Evolutionary conservation across 1,140 invertebrate genomes (phyloP).

Genomic region (Dolichoris vasculosae): DNA sequence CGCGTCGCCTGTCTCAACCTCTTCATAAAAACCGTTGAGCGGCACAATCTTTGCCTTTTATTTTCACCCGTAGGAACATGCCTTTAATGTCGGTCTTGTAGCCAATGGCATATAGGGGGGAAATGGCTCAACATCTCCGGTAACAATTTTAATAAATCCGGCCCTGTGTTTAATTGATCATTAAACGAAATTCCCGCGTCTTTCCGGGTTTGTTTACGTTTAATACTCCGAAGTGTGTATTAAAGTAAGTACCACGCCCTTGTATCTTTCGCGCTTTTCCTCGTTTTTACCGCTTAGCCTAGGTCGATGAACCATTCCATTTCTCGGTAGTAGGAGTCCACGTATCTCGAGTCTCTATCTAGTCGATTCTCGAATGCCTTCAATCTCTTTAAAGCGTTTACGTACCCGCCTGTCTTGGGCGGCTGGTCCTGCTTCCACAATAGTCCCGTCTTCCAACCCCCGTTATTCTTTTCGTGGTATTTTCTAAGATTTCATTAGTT

Average conservation of each 20-base stretch:
- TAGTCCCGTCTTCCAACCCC: neutral
- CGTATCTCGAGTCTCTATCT: neutral
- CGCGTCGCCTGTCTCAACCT: neutral
- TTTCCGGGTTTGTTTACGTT: neutral
- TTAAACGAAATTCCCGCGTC: too few species aligned
- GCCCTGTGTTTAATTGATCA: too few species aligned
- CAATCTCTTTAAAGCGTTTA: neutral
- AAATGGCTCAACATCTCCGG: neutral
- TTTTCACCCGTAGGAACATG: neutral
- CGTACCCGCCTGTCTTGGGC: neutral
- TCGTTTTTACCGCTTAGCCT: too few species aligned
- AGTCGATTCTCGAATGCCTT: neutral
- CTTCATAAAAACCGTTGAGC: conserved; percentile 14
- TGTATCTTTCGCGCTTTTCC: too few species aligned
- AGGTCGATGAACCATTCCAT: neutral
- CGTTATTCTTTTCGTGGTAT: too few species aligned
- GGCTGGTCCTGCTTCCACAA: neutral
- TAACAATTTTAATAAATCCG: neutral
- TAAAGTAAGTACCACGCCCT: neutral
- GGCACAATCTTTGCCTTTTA: neutral
- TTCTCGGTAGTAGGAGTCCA: neutral
- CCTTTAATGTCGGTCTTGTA: neutral
- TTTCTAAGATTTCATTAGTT: too few species aligned
- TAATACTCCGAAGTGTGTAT: neutral
- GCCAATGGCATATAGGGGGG: neutral